Evolutionary conservation across 2,797 vertebrate species (phyloP), one percentile per base, ranked within the genome.

Genomic region (Phoxinus dragarum): DNA sequence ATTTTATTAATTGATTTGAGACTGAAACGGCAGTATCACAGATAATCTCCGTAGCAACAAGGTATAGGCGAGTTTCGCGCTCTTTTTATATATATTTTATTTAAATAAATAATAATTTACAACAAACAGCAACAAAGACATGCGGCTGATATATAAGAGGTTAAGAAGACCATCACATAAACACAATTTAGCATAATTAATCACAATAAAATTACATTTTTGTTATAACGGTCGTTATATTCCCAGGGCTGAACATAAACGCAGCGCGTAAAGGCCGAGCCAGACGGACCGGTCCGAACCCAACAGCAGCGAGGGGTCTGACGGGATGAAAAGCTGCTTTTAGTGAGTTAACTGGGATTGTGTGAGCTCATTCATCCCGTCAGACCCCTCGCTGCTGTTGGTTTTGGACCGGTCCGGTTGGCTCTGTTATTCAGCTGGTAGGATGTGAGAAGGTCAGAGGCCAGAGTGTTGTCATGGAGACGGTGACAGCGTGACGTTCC

Each of bases 381-480:
- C 56, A 19, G 73, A 47, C 72, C 17, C 64, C 80, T 67, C 11
- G 52, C 80, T 21, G 71, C 3, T 87, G 86, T 81, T 84, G 73
- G 52, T 79, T 89, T 86, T 86, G 84, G 86, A 44, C 78, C 38
- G 56, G 42, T 38, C 38, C 31, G 12, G 16, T 27, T 59, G 52
- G 4, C 23, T 40, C 40, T 56, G 44, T 81, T 44, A 27, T 54
- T 74, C 80, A 31, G 40, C 38, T 31, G 47, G 23, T 56, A 56
- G 80, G 68, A 82, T 74, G 69, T 82, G 78, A 67, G 42, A 74
- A 52, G 77, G 42, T n/a, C 79, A 68, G 64, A 38, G 79, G 64
- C 68, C n/a, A 82, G 38, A 44, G 81, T n/a, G 81, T 74, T 44
- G 81, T 64, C 54, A 36, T 64, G 69, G 81, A 74, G 54, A 82